Conservation (phyloP, 2,797 vertebrate genomes). For the Iguana delicatissima region DNA sequence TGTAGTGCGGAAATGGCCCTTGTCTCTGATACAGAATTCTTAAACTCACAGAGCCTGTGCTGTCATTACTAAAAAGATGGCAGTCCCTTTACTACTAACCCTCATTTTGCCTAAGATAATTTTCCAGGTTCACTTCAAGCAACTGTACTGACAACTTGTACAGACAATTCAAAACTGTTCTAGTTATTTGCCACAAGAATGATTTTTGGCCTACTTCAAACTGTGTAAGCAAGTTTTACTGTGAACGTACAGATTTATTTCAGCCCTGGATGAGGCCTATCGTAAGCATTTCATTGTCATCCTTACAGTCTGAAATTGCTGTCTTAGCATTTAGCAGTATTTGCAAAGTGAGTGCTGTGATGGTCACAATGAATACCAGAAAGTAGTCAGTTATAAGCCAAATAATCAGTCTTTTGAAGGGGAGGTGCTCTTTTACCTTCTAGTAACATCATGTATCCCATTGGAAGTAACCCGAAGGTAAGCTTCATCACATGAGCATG, state of each 20-base stretch:
- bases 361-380: not conserved
- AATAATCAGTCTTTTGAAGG: slow-evolving; percentile 16
- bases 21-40: not conserved
- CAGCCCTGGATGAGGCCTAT: not conserved
- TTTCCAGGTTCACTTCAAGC: not conserved
- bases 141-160: not conserved
- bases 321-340: not conserved
- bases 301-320: not conserved
- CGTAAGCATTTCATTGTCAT: not conserved
- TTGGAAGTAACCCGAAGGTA: not conserved
- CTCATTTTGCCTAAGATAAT: not conserved
- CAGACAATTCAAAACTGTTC: too few species aligned
- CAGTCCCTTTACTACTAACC: not conserved
- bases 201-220: not conserved
- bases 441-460: not conserved
- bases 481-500: not conserved
- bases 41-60: not conserved
- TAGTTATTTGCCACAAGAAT: too few species aligned
- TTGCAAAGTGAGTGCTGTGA: not conserved
- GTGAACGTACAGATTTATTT: not conserved
- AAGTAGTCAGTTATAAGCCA: not conserved
- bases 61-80: not conserved
- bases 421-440: not conserved
- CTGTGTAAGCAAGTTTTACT: not conserved
- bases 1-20: too few species aligned